Base-by-base conservation (phyloP, 2,888 invertebrate genomes). In the Drosophila tanythrix region DNA sequence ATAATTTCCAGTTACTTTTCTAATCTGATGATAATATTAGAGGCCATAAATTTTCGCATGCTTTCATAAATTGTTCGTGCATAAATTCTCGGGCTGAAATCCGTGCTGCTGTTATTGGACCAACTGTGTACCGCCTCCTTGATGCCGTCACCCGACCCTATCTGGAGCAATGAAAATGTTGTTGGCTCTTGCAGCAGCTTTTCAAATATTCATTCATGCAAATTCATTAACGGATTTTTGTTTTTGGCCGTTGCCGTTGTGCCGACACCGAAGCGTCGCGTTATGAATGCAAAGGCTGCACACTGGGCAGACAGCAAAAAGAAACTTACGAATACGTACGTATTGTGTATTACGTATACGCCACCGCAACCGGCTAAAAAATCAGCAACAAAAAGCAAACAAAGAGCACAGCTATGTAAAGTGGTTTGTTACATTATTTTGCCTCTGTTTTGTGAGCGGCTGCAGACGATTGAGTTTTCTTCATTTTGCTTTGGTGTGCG, bases 201-300 rank as follows among this genome's bases (percentile, higher is more conserved):
- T 82, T 88, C 83, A 85, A 80, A 87, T 87, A 83, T 84, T 84
- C 88, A 84, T 84, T 84, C 83, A 88, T 84, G 83, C 83, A 88
- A 84, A 88, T 84, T 84, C 83, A 84, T 84, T 84, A 84, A 82
- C 79, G 70, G 81, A 70, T 70, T 82, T 84, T 69, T 60, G n/a
- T 51, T 33, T 52, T 68, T 25, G 27, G 61, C 13, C 25, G n/a
- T 36, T 36, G 53, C 53, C 31, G 33, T 11, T 33, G 33, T 21
- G 29, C 36, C 55, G 21, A n/a, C 43, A 31, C 40, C 50, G 36
- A 38, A 72, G 51, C 53, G 29, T 40, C 67, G 75, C 68, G 86
- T 69, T 85, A 82, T 85, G 81, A 85, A 82, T 82, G 75, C 81
- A 82, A 85, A 82, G 77, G 69, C 76, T 80, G 79, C 74, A 79